These are phyloP conservation scores for Aphelinus certus DNA, from an alignment of 1,140 invertebrate species.

Conservation along the genomic window DNA sequence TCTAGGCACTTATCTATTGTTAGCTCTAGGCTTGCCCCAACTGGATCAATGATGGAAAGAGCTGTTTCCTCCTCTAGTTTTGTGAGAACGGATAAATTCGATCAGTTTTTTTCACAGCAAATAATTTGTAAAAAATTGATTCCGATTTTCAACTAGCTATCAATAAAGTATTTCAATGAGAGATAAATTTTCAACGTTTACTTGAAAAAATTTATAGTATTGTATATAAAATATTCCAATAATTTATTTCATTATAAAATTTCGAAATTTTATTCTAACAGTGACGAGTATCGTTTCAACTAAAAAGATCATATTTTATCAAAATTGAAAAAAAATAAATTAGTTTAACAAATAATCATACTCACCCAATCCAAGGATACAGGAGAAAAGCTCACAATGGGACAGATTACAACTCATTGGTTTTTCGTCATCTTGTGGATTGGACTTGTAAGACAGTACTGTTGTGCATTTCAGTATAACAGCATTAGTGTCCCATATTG, in stretches of 20 bases:
- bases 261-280: not conserved
- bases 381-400: constrained; percentile 93
- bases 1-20: constrained; percentile 61
- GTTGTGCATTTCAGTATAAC: constrained; percentile 94
- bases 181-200: not conserved
- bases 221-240: not conserved
- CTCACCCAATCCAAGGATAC: constrained; percentile 78
- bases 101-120: too few species aligned
- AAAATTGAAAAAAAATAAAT: not conserved
- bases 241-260: not conserved
- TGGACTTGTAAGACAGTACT: constrained; percentile 78
- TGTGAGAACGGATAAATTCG: too few species aligned
- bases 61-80: constrained; percentile 87
- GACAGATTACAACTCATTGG: constrained; percentile 88
- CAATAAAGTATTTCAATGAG: not conserved
- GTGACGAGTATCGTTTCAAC: too few species aligned
- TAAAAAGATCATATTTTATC: not conserved
- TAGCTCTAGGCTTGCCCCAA: constrained; percentile 81
- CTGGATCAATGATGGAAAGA: constrained; percentile 94
- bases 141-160: too few species aligned
- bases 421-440: constrained; percentile 74
- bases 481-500: constrained; percentile 88
- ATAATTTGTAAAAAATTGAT: too few species aligned
- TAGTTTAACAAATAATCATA: not conserved
- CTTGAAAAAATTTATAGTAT: not conserved